Evolutionary conservation across 1,140 invertebrate genomes (phyloP), one percentile per base, ranked within the genome.

Genomic region (Drosophila watanabei): DNA sequence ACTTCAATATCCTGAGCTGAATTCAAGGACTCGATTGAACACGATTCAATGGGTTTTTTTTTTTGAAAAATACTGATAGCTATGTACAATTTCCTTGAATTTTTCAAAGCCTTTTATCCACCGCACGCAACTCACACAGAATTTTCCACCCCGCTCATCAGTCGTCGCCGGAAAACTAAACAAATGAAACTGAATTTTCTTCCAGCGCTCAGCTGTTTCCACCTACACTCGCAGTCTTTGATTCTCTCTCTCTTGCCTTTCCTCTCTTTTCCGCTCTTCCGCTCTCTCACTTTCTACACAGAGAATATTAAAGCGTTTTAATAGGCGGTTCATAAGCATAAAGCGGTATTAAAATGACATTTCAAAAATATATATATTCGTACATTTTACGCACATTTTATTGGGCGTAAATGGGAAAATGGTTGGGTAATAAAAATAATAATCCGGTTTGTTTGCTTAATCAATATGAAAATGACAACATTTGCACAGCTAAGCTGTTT

Each of bases 141-240:
- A 60, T 65, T 58, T 56, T 52, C 75, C 45, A 43, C 62, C 48
- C 64, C 59, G 49, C 60, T 80, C 79, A 69, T 63, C 51, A n/a
- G 79, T 13, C 46, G 58, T 37, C 46, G 60, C 35, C 13, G 35
- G 30, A 60, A 64, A 70, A 28, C 80, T 80, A 88, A 73, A 64
- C 66, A 81, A 62, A 70, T 49, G 41, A 39, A 45, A 37, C 28
- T 16, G 28, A 73, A 63, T 69, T 10, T 51, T 51, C 28, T 32
- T 30, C 28, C 49, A 52, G 1, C 54, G 41, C 59, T 79, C 79
- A 68, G 82, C 82, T 86, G 82, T 70, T 85, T 58, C 20, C 8
- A 18, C 75, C 75, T 39, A n/a, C 43, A 49, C 49, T 35, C 51
- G 41, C 73, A 18, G 13, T 18, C 24, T 16, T n/a, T 18, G 35